Evolutionary conservation across 2,888 invertebrate species (phyloP).

Genomic region (Erebia ligea): DNA sequence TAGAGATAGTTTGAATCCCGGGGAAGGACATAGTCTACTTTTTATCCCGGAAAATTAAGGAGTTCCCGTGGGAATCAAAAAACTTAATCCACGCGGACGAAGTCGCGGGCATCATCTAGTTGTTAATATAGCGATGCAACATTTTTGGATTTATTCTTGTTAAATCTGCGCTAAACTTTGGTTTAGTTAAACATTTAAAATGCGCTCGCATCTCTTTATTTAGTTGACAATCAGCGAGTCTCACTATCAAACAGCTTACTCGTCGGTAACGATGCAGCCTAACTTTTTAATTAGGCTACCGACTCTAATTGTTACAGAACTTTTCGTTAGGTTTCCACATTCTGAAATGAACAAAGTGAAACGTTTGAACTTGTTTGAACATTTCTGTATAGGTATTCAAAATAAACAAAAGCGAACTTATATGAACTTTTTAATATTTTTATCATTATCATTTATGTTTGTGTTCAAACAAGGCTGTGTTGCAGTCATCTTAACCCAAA

Average conservation of each 20-base stretch:
- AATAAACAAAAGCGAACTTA: not conserved
- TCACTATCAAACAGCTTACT: slow-evolving; percentile 19
- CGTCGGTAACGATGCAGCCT: slow-evolving; percentile 17
- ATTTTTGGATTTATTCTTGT: too few species aligned
- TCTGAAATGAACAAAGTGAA: not conserved
- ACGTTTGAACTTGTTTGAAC: not conserved
- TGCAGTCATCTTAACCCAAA: too few species aligned
- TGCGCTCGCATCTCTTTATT: not conserved
- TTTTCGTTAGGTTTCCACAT: not conserved
- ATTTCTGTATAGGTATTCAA: not conserved
- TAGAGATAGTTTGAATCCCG: too few species aligned
- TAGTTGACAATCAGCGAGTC: slow-evolving; percentile 15
- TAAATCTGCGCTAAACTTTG: not conserved
- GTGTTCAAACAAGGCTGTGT: too few species aligned
- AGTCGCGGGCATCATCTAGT: too few species aligned
- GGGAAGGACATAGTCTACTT: too few species aligned
- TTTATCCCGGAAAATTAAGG: too few species aligned
- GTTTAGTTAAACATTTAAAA: slow-evolving; percentile 10
- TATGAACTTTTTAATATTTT: too few species aligned
- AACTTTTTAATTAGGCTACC: slow-evolving; percentile 17
- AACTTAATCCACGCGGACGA: too few species aligned
- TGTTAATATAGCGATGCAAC: too few species aligned
- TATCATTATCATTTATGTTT: too few species aligned
- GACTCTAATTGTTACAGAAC: slow-evolving; percentile 9
- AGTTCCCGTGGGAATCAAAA: too few species aligned